Evolutionary conservation across 2,888 invertebrate genomes (phyloP), one percentile per base, ranked within the genome.

Genomic region (Oscheius sp.): DNA sequence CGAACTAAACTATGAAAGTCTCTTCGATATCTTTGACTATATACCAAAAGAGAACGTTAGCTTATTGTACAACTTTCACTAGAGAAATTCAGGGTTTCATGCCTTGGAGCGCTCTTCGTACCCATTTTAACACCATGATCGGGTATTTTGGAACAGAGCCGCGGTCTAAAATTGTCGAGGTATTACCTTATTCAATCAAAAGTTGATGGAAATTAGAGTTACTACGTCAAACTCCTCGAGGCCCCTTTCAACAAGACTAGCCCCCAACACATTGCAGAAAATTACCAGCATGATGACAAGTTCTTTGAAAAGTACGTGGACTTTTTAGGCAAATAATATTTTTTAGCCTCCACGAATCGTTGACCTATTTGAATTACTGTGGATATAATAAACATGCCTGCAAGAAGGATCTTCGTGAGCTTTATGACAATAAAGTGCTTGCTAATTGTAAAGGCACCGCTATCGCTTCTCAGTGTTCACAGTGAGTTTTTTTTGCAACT

Each of bases 281-380:
- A 76, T 58, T 76, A 80, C 49, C 25, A 72, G 46, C 74, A 85
- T 68, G 84, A 85, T 21, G 73, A 75, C 35, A 25, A 74, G 18
- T 85, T 85, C 69, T 86, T 81, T 64, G 79, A 85, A 69, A 82
- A 83, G 84, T 84, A 23, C 52, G 35, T 35, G 5, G 3, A 35
- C 9, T 35, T 35, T 35, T 9, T 35, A 25, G 49, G 21, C n/a
- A 35, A 35, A 35, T 35, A 9, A 35, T 41, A 18, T 13, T 3
- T 73, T 79, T 70, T 55, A 79, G 81, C 18, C 18, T 58, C 21
- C 68, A 69, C 9, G 72, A 75, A 2, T 59, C 69, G 9, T 9
- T 12, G 16, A 55, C 75, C 27, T 72, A 77, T 41, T n/a, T 71
- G 46, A 72, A 64, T 18, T 72, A 74, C 18, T 80, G 80, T 41